phyloP scores from a whole-genome alignment of 2,797 vertebrate genomes.

The Nothura maculosa region DNA sequence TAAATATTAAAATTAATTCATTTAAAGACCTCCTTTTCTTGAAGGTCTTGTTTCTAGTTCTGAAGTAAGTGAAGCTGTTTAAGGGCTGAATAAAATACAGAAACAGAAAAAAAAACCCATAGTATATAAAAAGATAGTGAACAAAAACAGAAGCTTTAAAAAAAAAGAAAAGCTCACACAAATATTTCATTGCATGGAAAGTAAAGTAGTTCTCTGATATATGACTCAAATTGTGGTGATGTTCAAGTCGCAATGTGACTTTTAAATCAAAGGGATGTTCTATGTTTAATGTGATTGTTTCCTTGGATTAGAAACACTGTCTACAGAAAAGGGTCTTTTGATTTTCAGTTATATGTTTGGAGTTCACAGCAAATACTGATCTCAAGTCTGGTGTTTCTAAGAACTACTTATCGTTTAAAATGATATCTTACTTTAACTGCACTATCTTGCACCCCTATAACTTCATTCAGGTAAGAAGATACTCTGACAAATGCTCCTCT shows the following conservation, averaged over 20 bases:
- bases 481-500: slow-evolving; percentile 6
- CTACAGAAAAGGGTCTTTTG: neutral
- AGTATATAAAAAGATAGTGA: neutral
- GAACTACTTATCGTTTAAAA: neutral
- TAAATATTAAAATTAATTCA: slow-evolving; percentile 37
- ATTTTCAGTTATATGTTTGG: neutral
- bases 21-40: neutral
- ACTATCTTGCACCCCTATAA: neutral
- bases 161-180: neutral
- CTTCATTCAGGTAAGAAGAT: slow-evolving; percentile 3
- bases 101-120: neutral
- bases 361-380: neutral
- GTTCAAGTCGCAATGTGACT: neutral
- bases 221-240: neutral
- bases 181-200: neutral
- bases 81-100: neutral
- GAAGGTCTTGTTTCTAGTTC: neutral
- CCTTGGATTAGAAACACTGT: neutral
- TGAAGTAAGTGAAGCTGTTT: neutral
- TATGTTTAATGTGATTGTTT: neutral
- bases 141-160: neutral
- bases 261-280: neutral
- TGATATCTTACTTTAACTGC: neutral
- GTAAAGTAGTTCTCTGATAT: neutral
- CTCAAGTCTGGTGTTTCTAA: neutral